Evolutionary conservation across 2,113 vertebrate species (phyloP).

Genomic region (Vicugna pacos): DNA sequence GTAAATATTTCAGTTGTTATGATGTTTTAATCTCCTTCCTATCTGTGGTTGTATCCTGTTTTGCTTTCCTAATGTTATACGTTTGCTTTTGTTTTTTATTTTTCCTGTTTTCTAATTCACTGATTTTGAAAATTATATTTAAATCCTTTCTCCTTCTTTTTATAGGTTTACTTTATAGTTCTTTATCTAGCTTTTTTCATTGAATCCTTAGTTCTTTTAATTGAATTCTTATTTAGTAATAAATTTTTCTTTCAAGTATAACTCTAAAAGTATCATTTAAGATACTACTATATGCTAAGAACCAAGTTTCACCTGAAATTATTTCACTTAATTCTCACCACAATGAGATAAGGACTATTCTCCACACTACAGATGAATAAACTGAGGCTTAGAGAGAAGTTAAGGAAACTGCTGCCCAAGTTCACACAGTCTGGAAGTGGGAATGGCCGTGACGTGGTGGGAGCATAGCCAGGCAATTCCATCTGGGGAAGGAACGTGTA

Average conservation of each 20-base stretch:
- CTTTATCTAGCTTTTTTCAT: constrained; percentile 50
- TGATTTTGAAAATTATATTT: constrained; percentile 69
- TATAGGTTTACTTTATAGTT: constrained; percentile 51
- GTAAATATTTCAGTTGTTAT: constrained; percentile 69
- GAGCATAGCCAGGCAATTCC: constrained; percentile 11
- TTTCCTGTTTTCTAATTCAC: constrained; percentile 57
- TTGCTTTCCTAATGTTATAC: constrained; percentile 58
- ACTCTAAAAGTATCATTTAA: constrained; percentile 54
- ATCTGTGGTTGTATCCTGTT: constrained; percentile 61
- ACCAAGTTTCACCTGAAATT: constrained; percentile 23
- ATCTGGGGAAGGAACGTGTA: neutral
- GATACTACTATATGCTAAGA: constrained; percentile 34
- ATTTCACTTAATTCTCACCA: constrained; percentile 47
- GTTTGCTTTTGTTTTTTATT: constrained; percentile 6
- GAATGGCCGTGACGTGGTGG: neutral
- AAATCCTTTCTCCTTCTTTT: constrained; percentile 61
- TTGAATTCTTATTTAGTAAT: constrained; percentile 59
- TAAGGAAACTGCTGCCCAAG: neutral
- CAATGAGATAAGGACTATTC: neutral
- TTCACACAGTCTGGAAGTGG: neutral
- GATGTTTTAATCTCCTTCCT: constrained; percentile 65
- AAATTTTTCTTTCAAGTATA: constrained; percentile 20
- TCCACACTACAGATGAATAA: constrained; percentile 39
- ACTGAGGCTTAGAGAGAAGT: constrained; percentile 39
- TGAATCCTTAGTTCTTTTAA: constrained; percentile 29